Evolutionary conservation across 2,113 vertebrate genomes (phyloP).

Genomic region (Equus quagga): DNA sequence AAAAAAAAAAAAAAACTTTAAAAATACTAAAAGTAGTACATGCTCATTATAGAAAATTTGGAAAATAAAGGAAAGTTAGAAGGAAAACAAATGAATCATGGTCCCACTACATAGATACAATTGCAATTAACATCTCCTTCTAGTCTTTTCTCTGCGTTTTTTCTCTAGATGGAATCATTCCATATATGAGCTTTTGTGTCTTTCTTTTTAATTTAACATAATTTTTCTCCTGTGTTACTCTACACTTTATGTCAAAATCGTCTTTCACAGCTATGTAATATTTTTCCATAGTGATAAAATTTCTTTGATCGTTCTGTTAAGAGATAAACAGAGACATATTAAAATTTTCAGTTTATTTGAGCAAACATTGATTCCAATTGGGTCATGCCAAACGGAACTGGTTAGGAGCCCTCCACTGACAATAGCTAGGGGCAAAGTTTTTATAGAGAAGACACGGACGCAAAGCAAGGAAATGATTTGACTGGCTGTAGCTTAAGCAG

Average conservation of each 20-base stretch:
- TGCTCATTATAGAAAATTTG: constrained; percentile 20
- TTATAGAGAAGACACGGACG: not conserved
- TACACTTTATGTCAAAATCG: not conserved
- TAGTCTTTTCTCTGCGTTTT: not conserved
- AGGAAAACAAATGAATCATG: constrained; percentile 15
- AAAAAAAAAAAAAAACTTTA: not conserved
- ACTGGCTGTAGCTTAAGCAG: not conserved
- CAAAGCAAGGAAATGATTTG: not conserved
- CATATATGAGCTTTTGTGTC: not conserved
- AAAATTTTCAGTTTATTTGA: not conserved
- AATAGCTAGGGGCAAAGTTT: not conserved
- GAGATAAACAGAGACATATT: not conserved
- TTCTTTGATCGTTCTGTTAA: not conserved
- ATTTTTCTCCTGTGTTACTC: not conserved
- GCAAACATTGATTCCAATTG: no score
- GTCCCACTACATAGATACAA: not conserved
- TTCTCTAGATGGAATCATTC: not conserved
- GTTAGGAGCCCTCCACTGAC: rapidly evolving
- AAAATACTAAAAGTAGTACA: constrained; percentile 24
- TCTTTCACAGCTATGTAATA: not conserved
- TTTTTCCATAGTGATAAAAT: not conserved
- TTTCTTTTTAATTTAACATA: not conserved
- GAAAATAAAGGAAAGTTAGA: constrained; percentile 55
- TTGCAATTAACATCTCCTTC: not conserved
- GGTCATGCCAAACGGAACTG: not conserved